Conservation (phyloP, 2,797 vertebrate species). For the Saguinus oedipus region DNA sequence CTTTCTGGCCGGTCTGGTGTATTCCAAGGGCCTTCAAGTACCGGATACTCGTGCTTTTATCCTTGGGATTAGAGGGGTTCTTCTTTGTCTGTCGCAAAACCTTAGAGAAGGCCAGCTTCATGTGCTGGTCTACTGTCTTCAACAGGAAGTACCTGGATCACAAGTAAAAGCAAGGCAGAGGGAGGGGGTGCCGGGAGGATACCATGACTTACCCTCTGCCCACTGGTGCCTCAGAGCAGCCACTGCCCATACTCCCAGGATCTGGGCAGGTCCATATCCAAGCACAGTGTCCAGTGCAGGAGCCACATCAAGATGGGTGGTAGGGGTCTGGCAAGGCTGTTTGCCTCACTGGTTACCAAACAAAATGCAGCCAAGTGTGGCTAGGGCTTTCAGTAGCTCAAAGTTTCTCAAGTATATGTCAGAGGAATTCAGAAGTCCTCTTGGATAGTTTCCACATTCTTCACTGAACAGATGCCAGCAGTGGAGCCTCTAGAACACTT, state of each 20-base stretch:
- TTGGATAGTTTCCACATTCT: neutral
- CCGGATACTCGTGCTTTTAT: slow-evolving; percentile 98
- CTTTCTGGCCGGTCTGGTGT: slow-evolving; percentile 97
- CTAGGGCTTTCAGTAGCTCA: slow-evolving; percentile 14
- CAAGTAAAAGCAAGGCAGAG: slow-evolving; percentile 68
- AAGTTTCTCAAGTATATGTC: slow-evolving; percentile 10
- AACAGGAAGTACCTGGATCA: slow-evolving; percentile 93
- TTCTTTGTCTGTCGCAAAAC: slow-evolving; percentile 97
- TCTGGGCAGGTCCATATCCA: neutral
- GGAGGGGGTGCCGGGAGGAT: slow-evolving; percentile 58
- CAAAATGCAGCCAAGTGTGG: neutral
- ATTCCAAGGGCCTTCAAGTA: slow-evolving; percentile 94
- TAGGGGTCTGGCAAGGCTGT: neutral
- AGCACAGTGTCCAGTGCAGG: slow-evolving; percentile 8
- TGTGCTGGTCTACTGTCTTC: slow-evolving; percentile 96
- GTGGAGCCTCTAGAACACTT: slow-evolving; percentile 81
- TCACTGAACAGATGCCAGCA: neutral
- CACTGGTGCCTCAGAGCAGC: neutral
- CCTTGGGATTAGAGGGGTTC: slow-evolving; percentile 97
- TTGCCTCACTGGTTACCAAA: slow-evolving; percentile 2
- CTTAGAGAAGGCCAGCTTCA: slow-evolving; percentile 97
- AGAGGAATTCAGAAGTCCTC: slow-evolving; percentile 19
- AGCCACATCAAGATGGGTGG: neutral
- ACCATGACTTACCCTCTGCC: slow-evolving; percentile 18
- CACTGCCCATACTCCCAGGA: neutral